A percentile compares a stretch with the other conserved stretches of the same genome.
Conservation (phyloP, 1,140 invertebrate species). For the Andricus grossulariae region DNA sequence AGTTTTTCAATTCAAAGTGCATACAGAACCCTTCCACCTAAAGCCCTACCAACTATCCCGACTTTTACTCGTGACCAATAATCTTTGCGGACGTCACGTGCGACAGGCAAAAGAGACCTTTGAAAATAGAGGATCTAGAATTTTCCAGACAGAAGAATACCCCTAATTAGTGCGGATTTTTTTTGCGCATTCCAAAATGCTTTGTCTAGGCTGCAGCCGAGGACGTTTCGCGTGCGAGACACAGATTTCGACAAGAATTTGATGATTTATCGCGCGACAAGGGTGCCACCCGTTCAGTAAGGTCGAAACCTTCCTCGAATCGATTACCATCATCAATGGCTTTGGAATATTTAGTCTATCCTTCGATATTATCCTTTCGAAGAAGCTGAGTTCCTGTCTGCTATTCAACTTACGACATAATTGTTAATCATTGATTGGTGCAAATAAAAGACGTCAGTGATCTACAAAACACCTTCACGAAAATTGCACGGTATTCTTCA, state of each 20-base stretch:
- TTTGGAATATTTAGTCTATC: constrained; percentile 12
- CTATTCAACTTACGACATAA: constrained; percentile 28
- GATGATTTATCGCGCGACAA: constrained; percentile 35
- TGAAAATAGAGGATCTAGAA: background rate
- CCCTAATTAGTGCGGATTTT: constrained; percentile 14
- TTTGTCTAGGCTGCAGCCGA: constrained; percentile 23
- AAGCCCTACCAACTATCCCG: too few species aligned
- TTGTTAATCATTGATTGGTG: constrained; percentile 34
- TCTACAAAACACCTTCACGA: background rate
- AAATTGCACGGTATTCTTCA: background rate
- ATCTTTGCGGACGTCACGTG: constrained; percentile 29
- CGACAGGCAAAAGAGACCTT: constrained; percentile 15
- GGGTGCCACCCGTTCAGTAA: constrained; percentile 21
- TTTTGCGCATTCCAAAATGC: constrained; percentile 9
- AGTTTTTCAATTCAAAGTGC: too few species aligned
- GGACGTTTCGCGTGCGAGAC: constrained; percentile 27
- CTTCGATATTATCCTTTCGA: constrained; percentile 35
- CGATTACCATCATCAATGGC: constrained; percentile 36
- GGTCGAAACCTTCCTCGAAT: constrained; percentile 38
- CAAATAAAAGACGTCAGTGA: background rate
- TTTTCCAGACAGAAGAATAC: background rate
- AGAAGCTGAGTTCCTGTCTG: constrained; percentile 22
- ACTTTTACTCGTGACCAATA: background rate
- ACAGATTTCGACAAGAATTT: constrained; percentile 33
- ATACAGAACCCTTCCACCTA: too few species aligned